Evolutionary conservation across 2,113 vertebrate genomes (phyloP).

Genomic region (Cepphus grylle): DNA sequence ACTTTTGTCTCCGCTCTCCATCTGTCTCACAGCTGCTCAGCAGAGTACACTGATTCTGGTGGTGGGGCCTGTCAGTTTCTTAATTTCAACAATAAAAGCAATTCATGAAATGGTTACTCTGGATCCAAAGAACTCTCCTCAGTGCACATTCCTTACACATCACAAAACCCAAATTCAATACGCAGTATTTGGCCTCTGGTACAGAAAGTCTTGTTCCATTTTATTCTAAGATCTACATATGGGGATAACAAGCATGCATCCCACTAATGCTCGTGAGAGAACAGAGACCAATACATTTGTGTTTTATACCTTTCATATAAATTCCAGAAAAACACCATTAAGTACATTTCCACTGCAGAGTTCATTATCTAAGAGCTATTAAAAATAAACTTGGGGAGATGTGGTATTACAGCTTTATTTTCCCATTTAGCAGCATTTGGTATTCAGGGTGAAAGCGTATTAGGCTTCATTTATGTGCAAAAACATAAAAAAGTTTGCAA

Average conservation of each 20-base stretch:
- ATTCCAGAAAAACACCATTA: background rate
- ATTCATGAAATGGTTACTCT: background rate
- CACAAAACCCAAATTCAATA: background rate
- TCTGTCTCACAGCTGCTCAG: slow-evolving; percentile 41
- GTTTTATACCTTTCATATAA: background rate
- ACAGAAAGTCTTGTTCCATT: slow-evolving; percentile 39
- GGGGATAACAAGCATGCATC: background rate
- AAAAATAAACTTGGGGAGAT: background rate
- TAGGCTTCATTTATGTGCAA: background rate
- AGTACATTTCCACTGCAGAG: background rate
- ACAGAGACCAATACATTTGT: background rate
- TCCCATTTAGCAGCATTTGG: background rate
- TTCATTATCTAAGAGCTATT: background rate
- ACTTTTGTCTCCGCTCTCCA: background rate
- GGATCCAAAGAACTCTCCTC: background rate
- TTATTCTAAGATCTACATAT: background rate
- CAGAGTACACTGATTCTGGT: background rate
- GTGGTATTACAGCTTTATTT: background rate
- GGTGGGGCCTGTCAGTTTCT: background rate
- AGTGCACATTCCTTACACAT: background rate
- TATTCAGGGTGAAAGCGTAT: background rate
- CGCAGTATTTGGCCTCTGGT: background rate
- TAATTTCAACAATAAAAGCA: slow-evolving; percentile 20
- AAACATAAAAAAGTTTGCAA: background rate
- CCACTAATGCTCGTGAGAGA: background rate